phyloP scores from a whole-genome alignment of 2,113 vertebrate species.

The Erythrocercus mccallii region DNA sequence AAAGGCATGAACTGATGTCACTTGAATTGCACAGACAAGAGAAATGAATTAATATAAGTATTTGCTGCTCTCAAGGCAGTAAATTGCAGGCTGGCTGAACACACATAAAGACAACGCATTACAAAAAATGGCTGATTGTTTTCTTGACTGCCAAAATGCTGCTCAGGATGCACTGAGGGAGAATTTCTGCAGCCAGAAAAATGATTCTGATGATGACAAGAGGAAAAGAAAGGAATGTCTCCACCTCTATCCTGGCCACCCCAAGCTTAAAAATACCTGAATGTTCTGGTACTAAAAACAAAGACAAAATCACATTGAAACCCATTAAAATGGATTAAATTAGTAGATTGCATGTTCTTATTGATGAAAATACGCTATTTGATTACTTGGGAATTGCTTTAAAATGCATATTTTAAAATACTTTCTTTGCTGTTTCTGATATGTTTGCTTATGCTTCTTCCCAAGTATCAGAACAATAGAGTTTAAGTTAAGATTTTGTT shows the following conservation, averaged over 20 bases:
- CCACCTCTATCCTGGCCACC: neutral
- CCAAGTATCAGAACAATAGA: neutral
- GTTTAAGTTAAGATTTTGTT: neutral
- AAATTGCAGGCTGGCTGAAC: conserved; percentile 16
- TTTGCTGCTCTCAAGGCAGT: neutral
- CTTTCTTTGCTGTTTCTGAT: neutral
- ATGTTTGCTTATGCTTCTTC: neutral
- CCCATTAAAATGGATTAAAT: neutral
- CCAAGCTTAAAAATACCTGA: neutral
- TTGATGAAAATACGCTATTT: neutral
- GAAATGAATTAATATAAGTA: neutral
- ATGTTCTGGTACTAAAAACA: neutral
- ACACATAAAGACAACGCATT: neutral
- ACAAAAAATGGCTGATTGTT: neutral
- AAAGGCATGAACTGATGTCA: conserved; percentile 30
- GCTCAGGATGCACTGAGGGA: neutral
- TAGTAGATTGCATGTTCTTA: neutral
- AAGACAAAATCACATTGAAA: neutral
- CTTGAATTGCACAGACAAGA: neutral
- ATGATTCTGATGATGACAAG: neutral
- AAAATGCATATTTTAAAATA: neutral
- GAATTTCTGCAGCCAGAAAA: conserved; percentile 12
- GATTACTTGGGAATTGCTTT: neutral
- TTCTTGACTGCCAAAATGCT: neutral
- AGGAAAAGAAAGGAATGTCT: neutral